phyloP scores from a whole-genome alignment of 2,113 vertebrate genomes.

The Phoenicopterus ruber region DNA sequence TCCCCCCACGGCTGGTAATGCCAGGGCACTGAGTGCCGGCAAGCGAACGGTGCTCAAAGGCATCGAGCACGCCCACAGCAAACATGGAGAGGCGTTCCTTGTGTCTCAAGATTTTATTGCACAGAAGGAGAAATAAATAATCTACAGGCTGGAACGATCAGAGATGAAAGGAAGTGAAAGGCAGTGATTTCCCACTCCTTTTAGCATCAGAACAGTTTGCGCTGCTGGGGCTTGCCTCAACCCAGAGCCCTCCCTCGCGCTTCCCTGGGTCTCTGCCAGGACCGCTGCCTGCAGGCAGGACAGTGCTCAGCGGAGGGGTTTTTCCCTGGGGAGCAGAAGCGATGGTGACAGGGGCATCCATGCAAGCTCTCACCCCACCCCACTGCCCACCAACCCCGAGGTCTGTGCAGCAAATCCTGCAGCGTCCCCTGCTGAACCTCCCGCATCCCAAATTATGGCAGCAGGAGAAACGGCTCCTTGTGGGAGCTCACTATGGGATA shows the following conservation, averaged over 20 bases:
- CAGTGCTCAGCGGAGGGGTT: background rate
- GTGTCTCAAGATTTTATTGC: conserved; percentile 16
- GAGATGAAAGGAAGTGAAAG: background rate
- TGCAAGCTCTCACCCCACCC: background rate
- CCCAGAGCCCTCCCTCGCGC: fast-evolving
- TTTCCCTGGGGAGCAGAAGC: background rate
- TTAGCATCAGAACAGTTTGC: background rate
- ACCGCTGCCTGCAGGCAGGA: background rate
- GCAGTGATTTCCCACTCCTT: background rate
- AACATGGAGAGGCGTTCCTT: background rate
- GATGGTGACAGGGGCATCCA: background rate
- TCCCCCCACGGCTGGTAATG: fast-evolving
- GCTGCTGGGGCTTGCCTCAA: background rate
- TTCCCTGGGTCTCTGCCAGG: background rate
- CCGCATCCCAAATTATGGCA: background rate
- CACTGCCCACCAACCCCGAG: background rate
- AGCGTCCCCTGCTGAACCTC: background rate
- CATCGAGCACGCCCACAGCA: background rate
- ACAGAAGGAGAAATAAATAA: conserved; percentile 32
- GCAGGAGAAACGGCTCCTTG: background rate
- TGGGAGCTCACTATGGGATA: background rate
- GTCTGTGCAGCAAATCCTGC: background rate
- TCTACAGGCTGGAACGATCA: background rate
- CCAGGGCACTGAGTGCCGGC: fast-evolving
- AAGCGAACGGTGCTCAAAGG: background rate